Conservation (phyloP, 2,888 invertebrate species). For the Lysandra coridon region DNA sequence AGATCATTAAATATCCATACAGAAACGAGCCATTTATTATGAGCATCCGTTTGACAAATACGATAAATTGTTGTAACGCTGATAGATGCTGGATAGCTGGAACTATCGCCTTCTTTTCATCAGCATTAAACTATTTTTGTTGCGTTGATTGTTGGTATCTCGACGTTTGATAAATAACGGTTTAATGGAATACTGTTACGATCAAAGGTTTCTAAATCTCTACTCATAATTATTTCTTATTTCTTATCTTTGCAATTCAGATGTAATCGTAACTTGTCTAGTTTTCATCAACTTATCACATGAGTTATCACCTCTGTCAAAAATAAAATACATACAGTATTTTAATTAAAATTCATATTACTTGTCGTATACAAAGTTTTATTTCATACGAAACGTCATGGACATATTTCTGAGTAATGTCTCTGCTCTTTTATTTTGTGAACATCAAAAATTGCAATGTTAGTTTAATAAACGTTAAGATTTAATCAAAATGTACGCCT, state of each 20-base stretch:
- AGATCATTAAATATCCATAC: slow-evolving; percentile 5
- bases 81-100: background rate
- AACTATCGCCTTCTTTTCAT: background rate
- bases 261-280: background rate
- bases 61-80: slow-evolving; percentile 19
- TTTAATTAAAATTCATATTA: slow-evolving; percentile 12
- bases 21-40: slow-evolving; percentile 29
- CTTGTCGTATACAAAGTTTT: background rate
- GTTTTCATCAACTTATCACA: background rate
- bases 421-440: background rate
- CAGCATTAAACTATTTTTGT: background rate
- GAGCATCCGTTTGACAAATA: slow-evolving; percentile 29
- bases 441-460: background rate
- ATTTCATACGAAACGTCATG: background rate
- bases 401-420: background rate
- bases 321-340: no score
- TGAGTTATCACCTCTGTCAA: slow-evolving; percentile 5
- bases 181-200: background rate
- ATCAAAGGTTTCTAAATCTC: background rate
- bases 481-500: background rate
- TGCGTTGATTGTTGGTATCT: background rate
- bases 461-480: background rate
- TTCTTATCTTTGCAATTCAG: background rate
- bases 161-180: background rate
- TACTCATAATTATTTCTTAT: background rate